Base-by-base conservation (phyloP, 1,140 invertebrate species). In the Aphelenchoides avenae region DNA sequence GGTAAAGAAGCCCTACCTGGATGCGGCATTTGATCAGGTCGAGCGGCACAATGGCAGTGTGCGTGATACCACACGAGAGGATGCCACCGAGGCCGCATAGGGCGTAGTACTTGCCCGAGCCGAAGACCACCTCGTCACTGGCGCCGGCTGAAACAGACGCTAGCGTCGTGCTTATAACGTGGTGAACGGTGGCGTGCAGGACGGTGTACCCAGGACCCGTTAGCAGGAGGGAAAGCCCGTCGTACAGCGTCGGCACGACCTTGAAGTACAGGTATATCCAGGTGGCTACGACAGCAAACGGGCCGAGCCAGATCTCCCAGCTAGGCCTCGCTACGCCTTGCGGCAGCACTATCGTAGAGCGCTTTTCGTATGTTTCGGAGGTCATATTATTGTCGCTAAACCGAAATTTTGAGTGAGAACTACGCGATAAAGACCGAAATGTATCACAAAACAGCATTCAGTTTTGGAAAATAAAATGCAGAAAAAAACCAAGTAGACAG, bases 1-100 rank as follows among this genome's bases (percentile, higher is more conserved):
- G n/a, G 4, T 22, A 20, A 6, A 30, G 11, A n/a, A n/a, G n/a
- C n/a, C n/a, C n/a, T 48, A 96, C 92, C 83, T 98, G 94, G 64
- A 99, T 87, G 70, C 95, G 85, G 79, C 94, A 98, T 83, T 99
- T 99, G 31, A 99, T 91, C 78, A 98, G 82, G 85, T 99, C 94
- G 60, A 99, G 82, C 0, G 94, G 94, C 20, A 94, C 88, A 37
- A 95, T 85, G 44, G 86, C 85, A 15, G 88, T 87, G 68, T 86
- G 85, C 30, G 85, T 86, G 57, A 90, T 69, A 80, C 95, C 95
- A 81, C 95, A 99, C 42, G 91, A 95, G 9, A 99, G 81, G 75
- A 97, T 85, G 71, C 89, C 89, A 63, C 93, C 94, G 69, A 68
- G 30, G 57, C 90, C 92, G 80, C 94, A 98, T 20, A 94, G 82